Conservation (phyloP, 1,140 invertebrate species). For the Conus ventricosus region DNA sequence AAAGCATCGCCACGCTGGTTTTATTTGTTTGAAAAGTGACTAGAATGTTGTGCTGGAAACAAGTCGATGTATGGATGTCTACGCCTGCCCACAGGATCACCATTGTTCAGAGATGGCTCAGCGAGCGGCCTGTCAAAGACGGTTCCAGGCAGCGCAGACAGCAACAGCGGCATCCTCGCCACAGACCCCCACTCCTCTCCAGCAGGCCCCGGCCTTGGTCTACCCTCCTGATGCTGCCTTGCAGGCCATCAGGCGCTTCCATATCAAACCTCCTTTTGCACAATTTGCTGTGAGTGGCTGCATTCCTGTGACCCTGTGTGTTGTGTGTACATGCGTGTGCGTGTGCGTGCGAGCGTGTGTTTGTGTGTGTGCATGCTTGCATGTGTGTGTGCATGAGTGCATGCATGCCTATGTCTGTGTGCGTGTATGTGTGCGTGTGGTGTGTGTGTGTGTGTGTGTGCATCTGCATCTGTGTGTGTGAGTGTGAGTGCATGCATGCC, state of each 20-base stretch:
- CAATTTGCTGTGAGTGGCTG: constrained; percentile 65
- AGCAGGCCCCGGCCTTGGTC: constrained; percentile 55
- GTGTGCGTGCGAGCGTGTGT: too few relatives aligned
- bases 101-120: constrained; percentile 69
- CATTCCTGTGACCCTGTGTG: not conserved
- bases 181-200: constrained; percentile 43
- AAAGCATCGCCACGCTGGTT: too few relatives aligned
- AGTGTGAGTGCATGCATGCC: too few relatives aligned
- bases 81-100: constrained; percentile 60
- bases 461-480: too few relatives aligned
- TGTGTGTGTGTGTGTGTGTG: too few relatives aligned
- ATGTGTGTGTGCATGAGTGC: too few relatives aligned
- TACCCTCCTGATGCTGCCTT: constrained; percentile 72
- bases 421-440: too few relatives aligned
- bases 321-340: not conserved
- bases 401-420: too few relatives aligned
- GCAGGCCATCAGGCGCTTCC: constrained; percentile 71
- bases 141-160: constrained; percentile 56
- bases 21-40: too few relatives aligned
- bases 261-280: constrained; percentile 64
- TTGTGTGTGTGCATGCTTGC: too few relatives aligned
- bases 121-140: constrained; percentile 56
- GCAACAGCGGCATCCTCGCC: constrained; percentile 34
- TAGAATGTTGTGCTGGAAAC: too few relatives aligned
- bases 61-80: not conserved